These are phyloP conservation scores for Pseudomyrmex sp. DNA, from an alignment of 1,140 invertebrate species.

Conservation along the genomic window DNA sequence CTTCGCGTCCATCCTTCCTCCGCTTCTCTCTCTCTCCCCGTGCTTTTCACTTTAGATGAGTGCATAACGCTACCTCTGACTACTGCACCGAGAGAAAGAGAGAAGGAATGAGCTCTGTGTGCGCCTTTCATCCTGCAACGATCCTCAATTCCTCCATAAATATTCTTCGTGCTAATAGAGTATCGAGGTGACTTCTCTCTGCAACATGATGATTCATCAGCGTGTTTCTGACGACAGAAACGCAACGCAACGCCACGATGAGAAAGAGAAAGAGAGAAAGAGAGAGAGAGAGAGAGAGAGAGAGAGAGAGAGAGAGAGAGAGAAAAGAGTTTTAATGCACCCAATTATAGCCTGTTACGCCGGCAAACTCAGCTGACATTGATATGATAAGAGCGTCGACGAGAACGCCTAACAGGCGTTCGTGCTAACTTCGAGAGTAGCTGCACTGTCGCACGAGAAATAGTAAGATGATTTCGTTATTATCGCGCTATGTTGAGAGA, in stretches of 20 bases:
- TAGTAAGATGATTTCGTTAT: slow-evolving; percentile 13
- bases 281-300: too few relatives aligned
- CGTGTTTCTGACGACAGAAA: not conserved
- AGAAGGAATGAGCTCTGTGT: not conserved
- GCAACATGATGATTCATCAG: not conserved
- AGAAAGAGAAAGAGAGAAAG: not conserved
- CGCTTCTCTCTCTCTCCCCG: slow-evolving; percentile 16
- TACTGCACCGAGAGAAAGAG: not conserved
- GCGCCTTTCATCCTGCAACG: not conserved
- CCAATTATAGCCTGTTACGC: slow-evolving; percentile 11
- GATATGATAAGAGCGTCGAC: slow-evolving; percentile 40
- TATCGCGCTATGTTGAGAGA: not conserved
- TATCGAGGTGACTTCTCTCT: slow-evolving; percentile 24
- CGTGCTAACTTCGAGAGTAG: slow-evolving; percentile 14
- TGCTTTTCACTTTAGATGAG: not conserved
- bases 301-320: too few relatives aligned
- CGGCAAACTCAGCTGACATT: slow-evolving; percentile 26
- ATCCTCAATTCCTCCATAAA: slow-evolving; percentile 4
- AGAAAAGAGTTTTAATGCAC: slow-evolving; percentile 2
- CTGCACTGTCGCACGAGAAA: not conserved
- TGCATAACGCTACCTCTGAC: not conserved
- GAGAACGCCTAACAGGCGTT: slow-evolving; percentile 4
- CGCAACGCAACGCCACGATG: slow-evolving; percentile 2
- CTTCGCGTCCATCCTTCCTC: slow-evolving; percentile 21
- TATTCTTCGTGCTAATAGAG: slow-evolving; percentile 20